phyloP scores from a whole-genome alignment of 2,113 vertebrate genomes.

The Charadrius vociferus region DNA sequence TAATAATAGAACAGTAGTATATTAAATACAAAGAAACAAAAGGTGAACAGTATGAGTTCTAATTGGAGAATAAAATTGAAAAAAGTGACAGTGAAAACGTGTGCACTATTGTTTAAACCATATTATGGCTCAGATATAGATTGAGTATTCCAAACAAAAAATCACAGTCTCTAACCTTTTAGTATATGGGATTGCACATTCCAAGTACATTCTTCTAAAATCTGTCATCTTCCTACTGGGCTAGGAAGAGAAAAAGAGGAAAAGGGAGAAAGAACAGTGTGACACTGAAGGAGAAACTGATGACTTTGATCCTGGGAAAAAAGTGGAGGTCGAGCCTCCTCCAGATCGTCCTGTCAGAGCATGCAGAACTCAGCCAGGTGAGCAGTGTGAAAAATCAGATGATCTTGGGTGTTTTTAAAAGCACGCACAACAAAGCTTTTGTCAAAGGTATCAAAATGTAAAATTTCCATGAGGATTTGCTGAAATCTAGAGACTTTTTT shows the following conservation, averaged over 20 bases:
- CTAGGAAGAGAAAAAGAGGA: conserved; percentile 92
- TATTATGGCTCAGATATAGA: neutral
- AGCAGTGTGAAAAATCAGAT: neutral
- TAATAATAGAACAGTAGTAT: neutral
- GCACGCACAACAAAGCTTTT: neutral
- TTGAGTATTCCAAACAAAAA: neutral
- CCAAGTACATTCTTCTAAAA: neutral
- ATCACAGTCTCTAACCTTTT: neutral
- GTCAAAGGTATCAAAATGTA: neutral
- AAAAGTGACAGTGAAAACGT: neutral
- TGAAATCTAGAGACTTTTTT: neutral
- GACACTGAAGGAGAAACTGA: conserved; percentile 88
- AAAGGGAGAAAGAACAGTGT: conserved; percentile 90
- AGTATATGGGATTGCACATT: neutral
- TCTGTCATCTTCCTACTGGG: neutral
- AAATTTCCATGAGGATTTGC: neutral
- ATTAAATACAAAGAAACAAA: neutral
- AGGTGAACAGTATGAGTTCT: neutral
- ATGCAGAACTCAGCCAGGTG: conserved; percentile 92
- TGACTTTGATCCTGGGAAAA: conserved; percentile 86
- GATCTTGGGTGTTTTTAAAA: neutral
- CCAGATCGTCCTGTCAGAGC: conserved; percentile 89
- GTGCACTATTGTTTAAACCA: neutral
- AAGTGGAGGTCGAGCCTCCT: conserved; percentile 88
- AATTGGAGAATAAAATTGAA: neutral